A percentile compares a stretch with the other conserved stretches of the same genome.
These are phyloP conservation scores for Hippopotamus amphibius DNA, from an alignment of 2,113 vertebrate genomes.

Conservation along the genomic window DNA sequence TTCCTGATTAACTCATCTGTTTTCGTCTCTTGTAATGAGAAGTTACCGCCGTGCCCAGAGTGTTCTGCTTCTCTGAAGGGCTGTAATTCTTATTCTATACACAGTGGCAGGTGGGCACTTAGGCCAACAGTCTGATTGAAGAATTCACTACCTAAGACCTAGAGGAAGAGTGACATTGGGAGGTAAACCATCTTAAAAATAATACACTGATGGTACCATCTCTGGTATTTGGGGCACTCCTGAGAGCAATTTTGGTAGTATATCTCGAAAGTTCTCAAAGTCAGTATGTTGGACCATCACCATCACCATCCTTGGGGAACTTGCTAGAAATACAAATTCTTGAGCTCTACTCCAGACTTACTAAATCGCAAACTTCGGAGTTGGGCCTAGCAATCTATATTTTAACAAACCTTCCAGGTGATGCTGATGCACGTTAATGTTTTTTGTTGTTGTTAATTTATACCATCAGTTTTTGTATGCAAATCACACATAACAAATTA, in stretches of 20 bases:
- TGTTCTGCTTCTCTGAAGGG: background rate
- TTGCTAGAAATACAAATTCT: background rate
- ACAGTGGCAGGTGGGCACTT: background rate
- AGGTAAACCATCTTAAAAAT: background rate
- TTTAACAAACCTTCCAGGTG: background rate
- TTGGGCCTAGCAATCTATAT: background rate
- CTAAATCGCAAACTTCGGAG: background rate
- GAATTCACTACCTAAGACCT: background rate
- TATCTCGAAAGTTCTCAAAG: background rate
- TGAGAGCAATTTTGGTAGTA: background rate
- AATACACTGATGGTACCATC: background rate
- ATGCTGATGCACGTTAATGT: fast-evolving
- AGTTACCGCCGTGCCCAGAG: background rate
- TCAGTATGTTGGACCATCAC: background rate
- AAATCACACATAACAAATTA: background rate
- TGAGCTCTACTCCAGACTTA: background rate
- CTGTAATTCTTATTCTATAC: background rate
- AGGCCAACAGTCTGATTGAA: background rate
- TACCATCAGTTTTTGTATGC: too few species aligned
- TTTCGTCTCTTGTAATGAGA: slow-evolving; percentile 59
- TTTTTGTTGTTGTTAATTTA: too few species aligned
- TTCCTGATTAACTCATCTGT: slow-evolving; percentile 48
- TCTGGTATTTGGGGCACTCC: background rate
- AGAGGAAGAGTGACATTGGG: background rate
- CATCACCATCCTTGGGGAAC: background rate